Evolutionary conservation across 2,888 invertebrate species (phyloP), one percentile per base, ranked within the genome.

Genomic region (Diarsia rubi): DNA sequence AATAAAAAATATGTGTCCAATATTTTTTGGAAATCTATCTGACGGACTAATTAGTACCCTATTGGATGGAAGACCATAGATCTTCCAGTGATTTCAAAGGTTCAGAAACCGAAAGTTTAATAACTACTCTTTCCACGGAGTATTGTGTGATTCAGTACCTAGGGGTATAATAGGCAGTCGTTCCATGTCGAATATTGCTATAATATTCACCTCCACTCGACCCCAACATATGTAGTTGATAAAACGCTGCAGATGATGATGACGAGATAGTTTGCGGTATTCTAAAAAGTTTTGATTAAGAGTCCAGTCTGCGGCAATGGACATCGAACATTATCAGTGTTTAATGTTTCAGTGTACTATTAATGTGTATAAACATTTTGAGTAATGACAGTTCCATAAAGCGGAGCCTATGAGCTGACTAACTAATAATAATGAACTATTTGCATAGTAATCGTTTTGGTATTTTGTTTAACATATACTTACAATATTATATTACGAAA

Each of bases 401-500:
- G 66, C 54, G 44, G 31, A 54, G 67, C 57, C 27, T 60, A 27
- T 62, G 14, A 59, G 37, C 31, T 65, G 52, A 12, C 27, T 73
- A 59, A 49, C 71, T 60, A 75, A 75, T 81, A 49, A 44, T 85
- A 57, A 54, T 19, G 11, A 24, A 67, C 24, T 59, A 86, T 77
- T 84, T 73, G 52, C 64, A 86, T 84, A 74, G 65, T 86, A 84
- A 81, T 67, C 12, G 66, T 73, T 73, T 49, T 79, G 45, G 60
- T 72, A 72, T 77, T 73, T 73, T n/a, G 49, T 67, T 73, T 8
- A 44, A 65, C 24, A 31, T 21, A 16, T 45, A 37, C 37, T 37
- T 37, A 37, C 14, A 64, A 27, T 37, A 27, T 54, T 44, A 27
- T 60, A 16, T 47, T 5, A 44, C 21, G 27, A 21, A 42, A 16